Base-by-base conservation (phyloP, 2,797 vertebrate genomes). In the Alca torda region DNA sequence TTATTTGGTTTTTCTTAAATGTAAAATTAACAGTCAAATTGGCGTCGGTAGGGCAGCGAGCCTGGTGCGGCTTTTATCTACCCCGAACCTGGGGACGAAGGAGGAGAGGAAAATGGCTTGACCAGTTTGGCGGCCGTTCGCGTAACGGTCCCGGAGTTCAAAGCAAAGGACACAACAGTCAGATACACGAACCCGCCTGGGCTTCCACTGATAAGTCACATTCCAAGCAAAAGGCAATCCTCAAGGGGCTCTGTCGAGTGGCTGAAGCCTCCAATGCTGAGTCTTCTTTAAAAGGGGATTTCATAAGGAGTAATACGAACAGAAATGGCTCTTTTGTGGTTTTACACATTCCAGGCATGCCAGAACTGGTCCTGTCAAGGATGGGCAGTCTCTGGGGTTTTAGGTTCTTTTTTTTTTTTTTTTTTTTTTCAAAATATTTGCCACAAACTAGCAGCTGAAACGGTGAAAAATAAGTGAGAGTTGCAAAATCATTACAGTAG, bases 271-370 rank as follows among this genome's bases (percentile, higher is more conserved):
- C 31, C 60, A 56, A 6, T 68, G 37, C 60, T 43, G 77, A 83
- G 41, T 70, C 45, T 68, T 89, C 61, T 88, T 90, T 86, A 48
- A 94, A 92, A 93, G 94, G 90, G 94, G 72, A 83, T 96, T 95
- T 94, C 65, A 64, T 93, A 74, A 53, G 73, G 46, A 80, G 79
- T 75, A 95, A 82, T 88, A 61, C 13, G 92, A 93, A 84, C 87
- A 93, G 70, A 94, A 95, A 91, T 93, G 89, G 43, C 51, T 96
- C 79, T 89, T 95, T 46, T 61, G 92, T 94, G 96, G 93, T 94
- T 95, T 95, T 83, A 70, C 78, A 72, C 95, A 97, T 97, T 96
- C 95, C 96, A 97, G 95, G 84, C 94, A 95, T 96, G 85, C 95
- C 94, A 94, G 30, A 33, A 89, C 92, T 86, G 83, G 94, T 96